Base-by-base conservation (phyloP, 2,888 invertebrate genomes). In the Mesoligia furuncula region DNA sequence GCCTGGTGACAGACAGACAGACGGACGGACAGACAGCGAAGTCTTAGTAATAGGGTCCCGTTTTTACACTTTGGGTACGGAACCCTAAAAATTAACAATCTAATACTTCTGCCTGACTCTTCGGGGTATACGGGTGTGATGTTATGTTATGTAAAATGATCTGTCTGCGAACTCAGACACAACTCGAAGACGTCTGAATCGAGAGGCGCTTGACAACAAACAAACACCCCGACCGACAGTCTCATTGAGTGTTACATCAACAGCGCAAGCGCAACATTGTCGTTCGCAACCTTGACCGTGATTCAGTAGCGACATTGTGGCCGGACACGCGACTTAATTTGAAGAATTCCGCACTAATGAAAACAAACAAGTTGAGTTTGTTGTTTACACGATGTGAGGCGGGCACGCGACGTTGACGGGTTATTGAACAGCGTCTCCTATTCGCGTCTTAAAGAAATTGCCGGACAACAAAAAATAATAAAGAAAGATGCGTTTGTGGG, bases 311-410 rank as follows among this genome's bases (percentile, higher is more conserved):
- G 67, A 88, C 85, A 85, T 87, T 87, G 87, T 85, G 75, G 73
- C 31, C 69, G 54, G 54, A 74, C 85, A 85, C 83, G 85, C 86
- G 85, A 89, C 87, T 89, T 88, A 86, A 89, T 89, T 89, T 90
- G 86, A 88, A 85, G 85, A 85, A 90, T 89, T 87, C 87, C 80
- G 81, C 77, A 83, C 84, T 87, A 87, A 90, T 89, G 87, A 88
- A 90, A 88, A 88, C 87, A 87, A 90, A 89, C 89, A 80, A 84
- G 89, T 85, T 83, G 69, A 20, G 39, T 15, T 45, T 36, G 9
- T 20, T 62, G 51, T 78, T 83, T 82, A 82, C 51, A 80, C 27
- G 62, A 7, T 27, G 78, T 87, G 89, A 70, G 11, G 42, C 84
- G 74, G 59, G 9, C 31, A 85, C 84, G 85, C 5, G 73, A 84